Evolutionary conservation across 30 jellyfish, hydroid and myxozoan genomes (phyloP), one percentile per base, ranked within the genome.

Genomic region (Pseudorhiza aurosa): DNA sequence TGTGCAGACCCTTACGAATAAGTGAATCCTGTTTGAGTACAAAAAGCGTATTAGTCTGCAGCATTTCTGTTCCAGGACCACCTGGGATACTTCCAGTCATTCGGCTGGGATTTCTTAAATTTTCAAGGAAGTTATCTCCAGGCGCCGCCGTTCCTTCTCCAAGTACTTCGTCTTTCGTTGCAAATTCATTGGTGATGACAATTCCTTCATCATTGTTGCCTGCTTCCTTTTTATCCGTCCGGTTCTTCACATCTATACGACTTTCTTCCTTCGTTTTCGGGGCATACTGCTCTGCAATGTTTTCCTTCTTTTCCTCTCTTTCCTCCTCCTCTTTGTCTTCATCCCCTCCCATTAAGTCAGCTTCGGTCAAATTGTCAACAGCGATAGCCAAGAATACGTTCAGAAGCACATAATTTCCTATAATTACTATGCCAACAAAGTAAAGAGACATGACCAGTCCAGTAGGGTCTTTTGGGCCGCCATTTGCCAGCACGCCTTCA

Each of bases 341-440:
- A 8, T 49, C 91, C 8, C 85, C 95, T 4, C 89, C 95, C 72
- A 81, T 77, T 35, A 81, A 80, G 35, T 82, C 97, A 22, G 95
- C 84, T 29, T 81, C 68, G 0, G 97, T 68, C 60, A 88, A 28
- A 46, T 88, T 88, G 60, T 88, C 97, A 37, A 88, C 97, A 71
- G 97, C 97, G 49, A 88, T 88, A 25, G 97, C 97, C 88, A 88
- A 64, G 43, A 88, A 88, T 64, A 88, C 97, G 57, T 88, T 88
- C 51, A 88, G 75, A 12, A 88, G 89, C 19, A 88, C 97, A 60
- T 80, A 88, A 65, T 88, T 88, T 33, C 97, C 97, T 18, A 88
- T 84, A 0, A 74, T 81, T 28, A 90, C 89, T 11, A 82, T 45
- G 0, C 89, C 94, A 33, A 88, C 88, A 50, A 80, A 88, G 71